A percentile compares a stretch with the other conserved stretches of the same genome.
Conservation (phyloP, 2,113 vertebrate species). For the Lepus americanus region DNA sequence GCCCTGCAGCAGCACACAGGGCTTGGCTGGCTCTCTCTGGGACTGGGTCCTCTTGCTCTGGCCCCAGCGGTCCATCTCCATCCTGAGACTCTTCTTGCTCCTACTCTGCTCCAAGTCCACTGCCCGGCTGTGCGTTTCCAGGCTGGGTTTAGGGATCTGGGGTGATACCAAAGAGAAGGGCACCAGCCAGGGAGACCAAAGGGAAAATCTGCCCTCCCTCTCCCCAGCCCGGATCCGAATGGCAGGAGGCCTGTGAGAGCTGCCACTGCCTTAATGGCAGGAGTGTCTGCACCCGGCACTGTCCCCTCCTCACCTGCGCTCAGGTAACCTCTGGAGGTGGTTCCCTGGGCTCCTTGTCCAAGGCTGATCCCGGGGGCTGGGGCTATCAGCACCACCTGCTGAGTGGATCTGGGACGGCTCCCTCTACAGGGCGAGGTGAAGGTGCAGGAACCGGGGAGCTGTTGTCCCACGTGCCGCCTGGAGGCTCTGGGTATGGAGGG, state of each 20-base stretch:
- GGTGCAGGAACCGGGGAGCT: slow-evolving; percentile 90
- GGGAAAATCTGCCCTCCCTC: background rate
- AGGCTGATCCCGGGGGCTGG: background rate
- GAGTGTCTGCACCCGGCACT: slow-evolving; percentile 82
- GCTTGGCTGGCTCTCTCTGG: background rate
- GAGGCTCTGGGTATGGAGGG: slow-evolving; percentile 86
- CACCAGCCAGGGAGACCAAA: background rate
- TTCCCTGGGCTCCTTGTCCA: accelerated
- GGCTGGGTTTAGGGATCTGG: background rate
- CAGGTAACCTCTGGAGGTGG: slow-evolving; percentile 79
- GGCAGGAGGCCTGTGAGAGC: slow-evolving; percentile 85
- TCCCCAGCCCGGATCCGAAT: slow-evolving; percentile 85
- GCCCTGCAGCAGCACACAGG: accelerated
- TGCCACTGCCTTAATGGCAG: slow-evolving; percentile 86
- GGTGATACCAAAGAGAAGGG: background rate
- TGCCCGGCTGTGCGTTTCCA: background rate
- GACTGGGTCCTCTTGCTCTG: background rate
- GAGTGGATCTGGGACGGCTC: background rate
- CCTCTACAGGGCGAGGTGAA: slow-evolving; percentile 89
- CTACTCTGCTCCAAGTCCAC: background rate
- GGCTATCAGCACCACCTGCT: background rate
- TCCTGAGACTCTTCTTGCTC: background rate
- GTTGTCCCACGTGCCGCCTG: slow-evolving; percentile 92
- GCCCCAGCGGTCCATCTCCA: too few species aligned
- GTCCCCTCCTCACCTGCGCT: slow-evolving; percentile 83